Conservation (phyloP, 2,797 vertebrate genomes). For the Cuniculus paca region DNA sequence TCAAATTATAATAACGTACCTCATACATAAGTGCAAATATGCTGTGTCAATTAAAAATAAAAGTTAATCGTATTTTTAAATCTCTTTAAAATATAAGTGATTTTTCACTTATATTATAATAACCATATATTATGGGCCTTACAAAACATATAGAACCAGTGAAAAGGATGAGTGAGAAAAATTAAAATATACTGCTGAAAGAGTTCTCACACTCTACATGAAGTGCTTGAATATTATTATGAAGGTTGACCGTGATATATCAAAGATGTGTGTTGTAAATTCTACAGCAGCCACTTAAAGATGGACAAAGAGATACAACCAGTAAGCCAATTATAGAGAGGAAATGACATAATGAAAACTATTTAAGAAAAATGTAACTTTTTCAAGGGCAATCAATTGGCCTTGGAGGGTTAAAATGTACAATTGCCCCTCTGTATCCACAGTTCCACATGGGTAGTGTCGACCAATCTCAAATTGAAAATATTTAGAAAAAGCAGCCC, state of each 20-base stretch:
- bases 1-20: background rate
- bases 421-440: background rate
- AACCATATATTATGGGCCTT: background rate
- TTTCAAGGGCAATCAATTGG: conserved; percentile 5
- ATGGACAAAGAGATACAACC: background rate
- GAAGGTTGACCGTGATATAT: background rate
- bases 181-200: background rate
- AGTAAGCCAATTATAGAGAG: background rate
- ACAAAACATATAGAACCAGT: background rate
- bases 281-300: conserved; percentile 23
- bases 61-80: background rate
- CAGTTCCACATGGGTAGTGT: background rate
- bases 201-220: background rate
- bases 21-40: background rate
- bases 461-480: background rate
- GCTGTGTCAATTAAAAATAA: background rate
- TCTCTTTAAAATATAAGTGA: conserved; percentile 43
- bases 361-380: background rate
- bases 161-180: background rate
- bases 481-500: background rate
- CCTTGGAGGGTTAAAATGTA: background rate
- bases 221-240: background rate
- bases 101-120: too few species aligned
- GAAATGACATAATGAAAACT: background rate
- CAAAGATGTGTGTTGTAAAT: background rate